Conservation (phyloP, 2,888 invertebrate genomes). For the Microctonus aethiopoides region DNA sequence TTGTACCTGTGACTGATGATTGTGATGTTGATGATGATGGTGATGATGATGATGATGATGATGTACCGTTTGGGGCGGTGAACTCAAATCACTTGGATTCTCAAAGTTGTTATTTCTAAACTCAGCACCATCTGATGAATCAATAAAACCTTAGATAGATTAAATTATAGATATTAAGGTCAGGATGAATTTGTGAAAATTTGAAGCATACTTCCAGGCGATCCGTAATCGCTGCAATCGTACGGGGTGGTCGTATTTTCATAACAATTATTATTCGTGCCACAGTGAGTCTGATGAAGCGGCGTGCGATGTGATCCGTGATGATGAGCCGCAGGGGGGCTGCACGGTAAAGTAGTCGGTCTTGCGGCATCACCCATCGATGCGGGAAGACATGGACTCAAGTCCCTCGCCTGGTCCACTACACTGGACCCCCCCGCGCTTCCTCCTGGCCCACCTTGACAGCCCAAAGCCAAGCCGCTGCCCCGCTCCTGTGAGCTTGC, state of each 20-base stretch:
- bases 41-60: constrained; percentile 59
- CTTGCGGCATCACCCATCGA: constrained; percentile 70
- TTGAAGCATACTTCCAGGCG: constrained; percentile 58
- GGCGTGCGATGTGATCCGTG: constrained; percentile 56
- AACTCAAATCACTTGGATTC: constrained; percentile 58
- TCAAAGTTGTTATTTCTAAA: constrained; percentile 61
- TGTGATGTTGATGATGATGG: constrained; percentile 49
- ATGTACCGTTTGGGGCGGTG: constrained; percentile 60
- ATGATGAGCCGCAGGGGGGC: constrained; percentile 67
- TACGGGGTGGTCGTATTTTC: constrained; percentile 67
- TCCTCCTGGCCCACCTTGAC: constrained; percentile 68
- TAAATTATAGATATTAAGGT: neutral
- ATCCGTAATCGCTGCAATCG: constrained; percentile 64
- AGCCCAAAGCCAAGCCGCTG: constrained; percentile 65
- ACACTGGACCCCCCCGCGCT: constrained; percentile 70
- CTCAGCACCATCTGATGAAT: constrained; percentile 55
- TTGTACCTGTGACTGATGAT: constrained; percentile 28
- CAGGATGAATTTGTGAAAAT: neutral
- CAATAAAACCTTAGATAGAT: constrained; percentile 2
- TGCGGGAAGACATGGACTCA: constrained; percentile 80
- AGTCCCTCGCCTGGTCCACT: constrained; percentile 79
- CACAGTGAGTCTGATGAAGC: constrained; percentile 64
- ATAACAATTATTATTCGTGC: constrained; percentile 70
- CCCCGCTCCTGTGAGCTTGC: constrained; percentile 68
- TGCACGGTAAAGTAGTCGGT: constrained; percentile 72